phyloP scores from a whole-genome alignment of 2,797 vertebrate genomes.

The Hippopotamyrus pictus region DNA sequence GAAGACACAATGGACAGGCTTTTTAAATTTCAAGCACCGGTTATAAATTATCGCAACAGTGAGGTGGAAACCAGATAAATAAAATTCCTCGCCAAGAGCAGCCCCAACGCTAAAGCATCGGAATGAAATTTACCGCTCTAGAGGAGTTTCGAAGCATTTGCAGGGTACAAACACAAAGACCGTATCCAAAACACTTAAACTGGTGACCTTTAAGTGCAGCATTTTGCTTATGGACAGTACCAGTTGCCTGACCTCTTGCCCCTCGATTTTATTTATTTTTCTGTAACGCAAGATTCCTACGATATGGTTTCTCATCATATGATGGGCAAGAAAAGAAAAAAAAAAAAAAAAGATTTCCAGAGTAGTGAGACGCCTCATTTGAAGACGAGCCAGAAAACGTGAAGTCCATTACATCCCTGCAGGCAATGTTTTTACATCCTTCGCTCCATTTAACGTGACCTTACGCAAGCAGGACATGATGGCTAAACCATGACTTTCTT shows the following conservation, averaged over 20 bases:
- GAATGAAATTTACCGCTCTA: background rate
- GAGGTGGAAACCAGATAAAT: background rate
- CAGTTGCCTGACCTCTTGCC: background rate
- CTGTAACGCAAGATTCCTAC: background rate
- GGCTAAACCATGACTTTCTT: background rate
- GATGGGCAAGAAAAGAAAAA: background rate
- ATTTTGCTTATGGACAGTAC: background rate
- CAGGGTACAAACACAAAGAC: background rate
- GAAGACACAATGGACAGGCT: background rate
- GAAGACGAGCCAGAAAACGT: background rate
- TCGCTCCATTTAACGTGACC: background rate
- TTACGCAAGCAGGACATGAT: background rate
- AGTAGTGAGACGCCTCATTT: background rate
- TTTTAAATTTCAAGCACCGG: conserved; percentile 5
- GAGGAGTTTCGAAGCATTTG: background rate
- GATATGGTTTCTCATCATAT: background rate
- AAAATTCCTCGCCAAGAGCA: background rate
- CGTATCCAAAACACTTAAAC: background rate
- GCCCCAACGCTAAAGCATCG: background rate
- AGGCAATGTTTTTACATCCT: background rate
- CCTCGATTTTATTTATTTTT: conserved; percentile 25
- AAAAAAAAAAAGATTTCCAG: background rate
- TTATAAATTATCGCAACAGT: background rate
- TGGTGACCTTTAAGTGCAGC: background rate
- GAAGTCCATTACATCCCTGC: conserved; percentile 1